A percentile compares a stretch with the other conserved stretches of the same genome.
Conservation (phyloP, 2,797 vertebrate species). For the Thamnophis elegans region DNA sequence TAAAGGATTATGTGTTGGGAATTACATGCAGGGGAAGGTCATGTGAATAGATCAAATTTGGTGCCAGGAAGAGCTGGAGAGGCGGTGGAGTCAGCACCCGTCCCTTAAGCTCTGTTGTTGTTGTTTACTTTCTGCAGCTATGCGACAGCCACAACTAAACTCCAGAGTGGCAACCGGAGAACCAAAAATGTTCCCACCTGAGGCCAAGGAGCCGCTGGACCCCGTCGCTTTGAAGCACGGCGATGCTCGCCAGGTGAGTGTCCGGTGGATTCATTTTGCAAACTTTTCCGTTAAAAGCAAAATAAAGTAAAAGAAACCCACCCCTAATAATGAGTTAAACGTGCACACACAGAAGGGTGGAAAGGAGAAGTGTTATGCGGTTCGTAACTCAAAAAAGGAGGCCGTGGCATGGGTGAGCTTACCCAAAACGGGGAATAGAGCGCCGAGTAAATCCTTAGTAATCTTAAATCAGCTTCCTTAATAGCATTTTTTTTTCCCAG, state of each 20-base stretch:
- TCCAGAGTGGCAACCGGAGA: neutral
- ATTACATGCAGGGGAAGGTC: constrained; percentile 61
- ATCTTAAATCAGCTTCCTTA: constrained; percentile 14
- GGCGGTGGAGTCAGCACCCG: neutral
- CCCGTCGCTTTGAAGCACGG: neutral
- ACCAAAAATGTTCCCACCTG: constrained; percentile 45
- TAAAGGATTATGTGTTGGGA: constrained; percentile 45
- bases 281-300: neutral
- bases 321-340: neutral
- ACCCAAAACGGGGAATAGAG: constrained; percentile 2
- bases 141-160: neutral
- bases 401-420: neutral
- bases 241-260: constrained; percentile 58
- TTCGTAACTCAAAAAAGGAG: neutral
- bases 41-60: constrained; percentile 79
- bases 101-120: constrained; percentile 12
- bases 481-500: neutral
- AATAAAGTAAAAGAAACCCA: neutral
- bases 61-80: constrained; percentile 57
- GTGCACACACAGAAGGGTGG: neutral
- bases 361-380: neutral
- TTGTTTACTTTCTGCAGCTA: constrained; percentile 1
- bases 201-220: neutral
- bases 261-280: neutral
- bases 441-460: neutral